These are phyloP conservation scores for Drosophila mayaguana DNA, from an alignment of 2,888 invertebrate genomes.

Conservation along the genomic window DNA sequence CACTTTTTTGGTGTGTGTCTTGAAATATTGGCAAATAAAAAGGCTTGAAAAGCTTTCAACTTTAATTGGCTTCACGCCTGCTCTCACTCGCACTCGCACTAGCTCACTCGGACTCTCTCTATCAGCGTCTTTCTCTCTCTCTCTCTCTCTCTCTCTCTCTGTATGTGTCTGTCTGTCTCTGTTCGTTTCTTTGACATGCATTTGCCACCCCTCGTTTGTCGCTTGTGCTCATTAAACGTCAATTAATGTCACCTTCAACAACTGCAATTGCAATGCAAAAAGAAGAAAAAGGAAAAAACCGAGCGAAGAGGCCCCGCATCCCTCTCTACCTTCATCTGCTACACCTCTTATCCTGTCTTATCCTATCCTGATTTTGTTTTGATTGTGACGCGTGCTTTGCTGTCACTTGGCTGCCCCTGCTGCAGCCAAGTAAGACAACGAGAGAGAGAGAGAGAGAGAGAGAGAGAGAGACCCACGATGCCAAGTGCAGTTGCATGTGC, in stretches of 20 bases:
- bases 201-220: constrained; percentile 25
- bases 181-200: constrained; percentile 8
- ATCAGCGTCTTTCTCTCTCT: not conserved
- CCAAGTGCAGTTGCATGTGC: constrained; percentile 44
- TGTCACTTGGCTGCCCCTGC: constrained; percentile 15
- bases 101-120: not conserved
- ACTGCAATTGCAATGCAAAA: constrained; percentile 69
- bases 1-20: constrained; percentile 53
- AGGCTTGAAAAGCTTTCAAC: constrained; percentile 53
- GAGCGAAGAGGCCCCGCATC: not conserved
- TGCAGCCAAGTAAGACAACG: too few relatives aligned
- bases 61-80: constrained; percentile 50
- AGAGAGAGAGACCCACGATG: not conserved
- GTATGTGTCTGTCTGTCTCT: not conserved
- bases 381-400: constrained; percentile 73
- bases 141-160: not conserved
- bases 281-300: not conserved
- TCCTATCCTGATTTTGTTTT: constrained; percentile 60
- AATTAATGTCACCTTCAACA: constrained; percentile 79
- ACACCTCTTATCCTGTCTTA: constrained; percentile 9
- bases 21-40: constrained; percentile 54
- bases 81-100: constrained; percentile 7
- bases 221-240: constrained; percentile 65
- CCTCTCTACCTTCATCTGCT: not conserved
- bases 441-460: constrained; percentile 1